Conservation (phyloP, 2,113 vertebrate genomes). For the Numida meleagris region DNA sequence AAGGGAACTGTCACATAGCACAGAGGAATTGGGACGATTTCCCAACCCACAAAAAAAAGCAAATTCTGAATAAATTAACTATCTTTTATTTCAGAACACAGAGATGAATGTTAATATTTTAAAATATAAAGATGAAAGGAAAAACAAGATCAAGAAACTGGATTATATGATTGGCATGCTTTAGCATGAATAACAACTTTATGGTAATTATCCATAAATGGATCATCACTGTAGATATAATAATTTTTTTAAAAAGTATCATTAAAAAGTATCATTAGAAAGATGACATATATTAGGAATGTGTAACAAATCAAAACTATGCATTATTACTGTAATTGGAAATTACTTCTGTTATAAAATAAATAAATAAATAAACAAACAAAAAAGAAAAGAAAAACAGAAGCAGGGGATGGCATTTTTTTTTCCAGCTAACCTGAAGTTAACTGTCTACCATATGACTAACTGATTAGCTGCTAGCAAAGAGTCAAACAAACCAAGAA, state of each 20-base stretch:
- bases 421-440: background rate
- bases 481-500: background rate
- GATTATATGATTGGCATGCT: background rate
- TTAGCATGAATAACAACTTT: background rate
- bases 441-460: background rate
- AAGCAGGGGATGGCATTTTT: background rate
- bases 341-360: background rate
- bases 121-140: background rate
- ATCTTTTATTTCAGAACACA: conserved; percentile 8
- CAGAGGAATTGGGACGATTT: background rate
- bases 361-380: background rate
- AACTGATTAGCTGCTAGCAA: background rate
- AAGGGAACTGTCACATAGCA: background rate
- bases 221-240: background rate
- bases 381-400: background rate
- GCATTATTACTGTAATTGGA: background rate
- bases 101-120: background rate
- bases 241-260: background rate
- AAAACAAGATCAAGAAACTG: background rate
- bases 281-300: background rate
- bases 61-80: background rate
- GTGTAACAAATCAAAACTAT: background rate
- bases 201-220: background rate
- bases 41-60: conserved; percentile 5
- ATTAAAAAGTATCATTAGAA: background rate